Conservation (phyloP, 1,140 invertebrate genomes). For the Yoshiicerus persimilis region DNA sequence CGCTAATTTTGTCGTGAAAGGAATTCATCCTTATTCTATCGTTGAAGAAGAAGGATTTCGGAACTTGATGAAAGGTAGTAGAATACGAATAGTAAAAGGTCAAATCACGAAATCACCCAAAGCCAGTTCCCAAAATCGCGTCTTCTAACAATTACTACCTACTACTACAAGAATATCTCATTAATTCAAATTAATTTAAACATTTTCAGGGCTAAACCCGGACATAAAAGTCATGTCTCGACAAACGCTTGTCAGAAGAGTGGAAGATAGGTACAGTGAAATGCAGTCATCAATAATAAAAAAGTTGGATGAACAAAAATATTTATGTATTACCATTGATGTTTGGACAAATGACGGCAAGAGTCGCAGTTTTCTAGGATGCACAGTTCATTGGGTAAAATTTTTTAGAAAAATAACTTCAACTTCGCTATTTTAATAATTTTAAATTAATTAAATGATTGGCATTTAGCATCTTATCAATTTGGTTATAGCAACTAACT, state of each 20-base stretch:
- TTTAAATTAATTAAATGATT: too few species aligned
- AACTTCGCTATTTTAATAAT: too few species aligned
- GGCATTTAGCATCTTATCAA: too few species aligned
- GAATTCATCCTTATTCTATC: not conserved
- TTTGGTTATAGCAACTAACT: not conserved
- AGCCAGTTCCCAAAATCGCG: not conserved
- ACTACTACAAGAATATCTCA: not conserved
- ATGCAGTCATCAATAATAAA: not conserved
- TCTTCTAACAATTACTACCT: not conserved
- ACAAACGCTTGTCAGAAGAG: not conserved
- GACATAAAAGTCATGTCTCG: not conserved
- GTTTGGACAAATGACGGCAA: not conserved
- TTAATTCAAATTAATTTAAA: not conserved
- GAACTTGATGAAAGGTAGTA: not conserved
- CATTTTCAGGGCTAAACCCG: not conserved
- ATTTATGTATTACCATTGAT: slow-evolving; percentile 6
- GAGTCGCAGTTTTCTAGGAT: not conserved
- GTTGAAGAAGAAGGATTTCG: not conserved
- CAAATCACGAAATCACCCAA: too few species aligned
- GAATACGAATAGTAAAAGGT: too few species aligned
- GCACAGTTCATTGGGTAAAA: slow-evolving; percentile 12
- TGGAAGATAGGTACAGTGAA: not conserved
- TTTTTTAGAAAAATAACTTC: not conserved
- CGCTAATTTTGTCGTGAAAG: not conserved
- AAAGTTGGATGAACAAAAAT: not conserved